phyloP scores from a whole-genome alignment of 2,888 invertebrate species.

The Sialis lutaria region DNA sequence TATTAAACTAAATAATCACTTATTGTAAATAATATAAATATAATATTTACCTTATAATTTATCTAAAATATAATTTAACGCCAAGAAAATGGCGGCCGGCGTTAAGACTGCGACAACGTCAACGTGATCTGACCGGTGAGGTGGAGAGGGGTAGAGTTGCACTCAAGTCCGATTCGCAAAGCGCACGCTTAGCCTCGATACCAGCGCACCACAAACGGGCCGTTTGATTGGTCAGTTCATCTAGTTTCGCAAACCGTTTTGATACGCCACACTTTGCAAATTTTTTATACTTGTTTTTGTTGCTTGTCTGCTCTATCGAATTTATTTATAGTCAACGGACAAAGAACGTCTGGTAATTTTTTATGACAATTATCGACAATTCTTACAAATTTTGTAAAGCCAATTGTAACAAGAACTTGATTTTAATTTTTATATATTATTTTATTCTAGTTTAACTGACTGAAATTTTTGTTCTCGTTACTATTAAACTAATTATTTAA shows the following conservation, averaged over 20 bases:
- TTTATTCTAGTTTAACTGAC: no score
- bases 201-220: constrained; percentile 10
- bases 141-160: background rate
- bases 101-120: constrained; percentile 22
- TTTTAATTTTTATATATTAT: no score
- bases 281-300: background rate
- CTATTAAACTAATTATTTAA: background rate
- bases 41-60: constrained; percentile 1
- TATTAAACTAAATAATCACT: background rate
- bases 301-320: background rate
- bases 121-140: constrained; percentile 28
- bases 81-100: constrained; percentile 22
- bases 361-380: no score
- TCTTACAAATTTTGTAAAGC: no score
- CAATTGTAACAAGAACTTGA: no score
- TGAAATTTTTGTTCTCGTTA: background rate
- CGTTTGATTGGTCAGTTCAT: constrained; percentile 1
- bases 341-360: background rate
- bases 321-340: background rate
- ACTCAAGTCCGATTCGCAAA: constrained; percentile 63
- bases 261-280: background rate
- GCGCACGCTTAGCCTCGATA: constrained; percentile 42
- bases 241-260: background rate
- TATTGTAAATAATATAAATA: background rate
- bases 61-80: constrained; percentile 4